Conservation (phyloP, 2,888 invertebrate genomes). For the Drosophila algonquin region DNA sequence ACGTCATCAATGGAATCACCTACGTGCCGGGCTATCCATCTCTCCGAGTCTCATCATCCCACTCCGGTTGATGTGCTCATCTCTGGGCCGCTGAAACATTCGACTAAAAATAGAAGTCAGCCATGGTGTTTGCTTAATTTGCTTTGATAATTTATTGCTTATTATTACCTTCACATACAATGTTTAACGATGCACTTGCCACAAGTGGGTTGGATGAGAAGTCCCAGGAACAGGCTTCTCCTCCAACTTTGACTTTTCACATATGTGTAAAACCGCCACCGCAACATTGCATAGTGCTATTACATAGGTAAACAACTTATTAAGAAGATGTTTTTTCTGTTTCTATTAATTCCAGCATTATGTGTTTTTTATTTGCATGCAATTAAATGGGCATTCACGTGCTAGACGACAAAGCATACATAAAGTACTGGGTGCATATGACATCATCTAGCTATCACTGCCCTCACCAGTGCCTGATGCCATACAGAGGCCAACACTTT, state of each 20-base stretch:
- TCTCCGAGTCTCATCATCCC: slow-evolving; percentile 15
- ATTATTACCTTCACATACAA: slow-evolving; percentile 54
- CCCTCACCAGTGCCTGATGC: slow-evolving; percentile 8
- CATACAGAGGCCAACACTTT: not conserved
- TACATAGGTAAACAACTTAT: slow-evolving; percentile 40
- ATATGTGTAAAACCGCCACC: slow-evolving; percentile 21
- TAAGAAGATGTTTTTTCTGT: slow-evolving; percentile 22
- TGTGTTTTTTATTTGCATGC: slow-evolving; percentile 44
- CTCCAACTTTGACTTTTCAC: not conserved
- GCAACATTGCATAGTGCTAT: slow-evolving; percentile 21
- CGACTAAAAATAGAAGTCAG: slow-evolving; percentile 56
- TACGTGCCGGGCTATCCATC: slow-evolving; percentile 32
- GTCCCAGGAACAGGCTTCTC: not conserved
- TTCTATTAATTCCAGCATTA: slow-evolving; percentile 18
- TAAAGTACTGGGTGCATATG: slow-evolving; percentile 35
- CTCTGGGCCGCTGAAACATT: slow-evolving; percentile 39
- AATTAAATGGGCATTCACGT: slow-evolving; percentile 71
- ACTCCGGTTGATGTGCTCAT: slow-evolving; percentile 57
- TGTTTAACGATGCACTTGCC: slow-evolving; percentile 40
- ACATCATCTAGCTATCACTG: slow-evolving; percentile 45
- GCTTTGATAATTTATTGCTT: slow-evolving; percentile 56
- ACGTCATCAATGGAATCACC: slow-evolving; percentile 43
- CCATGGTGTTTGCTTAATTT: slow-evolving; percentile 35
- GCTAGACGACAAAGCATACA: slow-evolving; percentile 28
- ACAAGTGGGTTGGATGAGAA: slow-evolving; percentile 25